Conservation (phyloP, 2,888 invertebrate genomes). For the Mesorhabditis sp. region DNA sequence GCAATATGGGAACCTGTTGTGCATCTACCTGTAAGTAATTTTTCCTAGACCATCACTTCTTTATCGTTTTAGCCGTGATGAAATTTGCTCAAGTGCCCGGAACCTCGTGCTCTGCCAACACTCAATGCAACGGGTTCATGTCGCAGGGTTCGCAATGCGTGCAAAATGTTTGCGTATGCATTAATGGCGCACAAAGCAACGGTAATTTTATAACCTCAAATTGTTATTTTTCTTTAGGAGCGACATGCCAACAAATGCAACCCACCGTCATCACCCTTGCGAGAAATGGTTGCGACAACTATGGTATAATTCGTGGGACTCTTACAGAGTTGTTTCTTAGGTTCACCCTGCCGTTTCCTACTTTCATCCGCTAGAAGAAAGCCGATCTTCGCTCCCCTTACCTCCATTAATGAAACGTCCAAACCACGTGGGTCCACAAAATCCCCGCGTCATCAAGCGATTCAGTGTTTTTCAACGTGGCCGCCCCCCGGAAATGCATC, state of each 20-base stretch:
- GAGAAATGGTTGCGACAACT: conserved; percentile 52
- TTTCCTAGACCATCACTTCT: background rate
- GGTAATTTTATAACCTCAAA: conserved; percentile 12
- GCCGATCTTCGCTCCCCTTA: conserved; percentile 49
- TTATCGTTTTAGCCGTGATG: background rate
- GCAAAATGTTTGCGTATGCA: conserved; percentile 45
- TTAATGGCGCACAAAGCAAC: conserved; percentile 37
- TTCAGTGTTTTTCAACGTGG: conserved; percentile 54
- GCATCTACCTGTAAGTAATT: conserved; percentile 17
- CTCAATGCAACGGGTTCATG: conserved; percentile 50
- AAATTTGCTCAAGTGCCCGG: conserved; percentile 40
- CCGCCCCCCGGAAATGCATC: conserved; percentile 38
- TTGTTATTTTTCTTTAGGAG: conserved; percentile 22
- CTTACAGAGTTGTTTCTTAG: conserved; percentile 6
- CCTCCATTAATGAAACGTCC: conserved; percentile 40
- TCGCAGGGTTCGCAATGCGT: conserved; percentile 41
- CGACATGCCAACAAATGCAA: conserved; percentile 38
- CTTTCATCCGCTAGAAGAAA: conserved; percentile 47
- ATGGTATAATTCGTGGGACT: conserved; percentile 16
- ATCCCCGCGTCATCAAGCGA: background rate
- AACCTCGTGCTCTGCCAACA: conserved; percentile 34
- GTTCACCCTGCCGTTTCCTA: conserved; percentile 26
- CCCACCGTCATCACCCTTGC: conserved; percentile 39
- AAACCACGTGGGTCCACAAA: background rate
- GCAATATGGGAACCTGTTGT: conserved; percentile 55